phyloP scores from a whole-genome alignment of 2,113 vertebrate species.

The Eulemur rufifrons region DNA sequence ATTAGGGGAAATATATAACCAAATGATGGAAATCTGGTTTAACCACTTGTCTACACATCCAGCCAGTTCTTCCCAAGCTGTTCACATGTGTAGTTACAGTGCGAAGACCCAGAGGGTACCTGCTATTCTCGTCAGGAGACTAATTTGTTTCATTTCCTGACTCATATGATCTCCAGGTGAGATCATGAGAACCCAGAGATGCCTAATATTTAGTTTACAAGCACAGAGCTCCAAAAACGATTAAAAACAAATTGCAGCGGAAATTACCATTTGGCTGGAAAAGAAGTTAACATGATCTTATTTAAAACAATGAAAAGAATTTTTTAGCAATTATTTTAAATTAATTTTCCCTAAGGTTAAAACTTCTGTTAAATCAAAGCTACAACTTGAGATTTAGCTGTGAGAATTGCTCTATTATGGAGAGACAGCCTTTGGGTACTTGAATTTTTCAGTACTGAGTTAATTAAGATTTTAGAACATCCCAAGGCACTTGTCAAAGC shows the following conservation, averaged over 20 bases:
- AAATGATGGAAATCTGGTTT: background rate
- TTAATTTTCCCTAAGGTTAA: constrained; percentile 41
- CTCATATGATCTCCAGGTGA: background rate
- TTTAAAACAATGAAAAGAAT: constrained; percentile 29
- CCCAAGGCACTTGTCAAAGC: background rate
- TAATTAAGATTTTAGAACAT: background rate
- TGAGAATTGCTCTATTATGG: background rate
- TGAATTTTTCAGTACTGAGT: background rate
- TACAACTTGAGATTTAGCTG: background rate
- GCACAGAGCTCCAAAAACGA: background rate
- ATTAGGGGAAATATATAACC: background rate
- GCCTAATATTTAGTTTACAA: constrained; percentile 40
- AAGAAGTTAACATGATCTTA: constrained; percentile 41
- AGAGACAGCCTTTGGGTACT: background rate
- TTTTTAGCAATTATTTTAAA: constrained; percentile 40
- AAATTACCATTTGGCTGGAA: constrained; percentile 43
- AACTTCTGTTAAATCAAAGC: constrained; percentile 8
- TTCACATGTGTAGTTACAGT: background rate
- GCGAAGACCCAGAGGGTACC: background rate
- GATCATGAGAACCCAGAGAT: constrained; percentile 24
- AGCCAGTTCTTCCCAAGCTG: background rate
- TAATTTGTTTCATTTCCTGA: constrained; percentile 54
- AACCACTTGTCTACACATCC: background rate
- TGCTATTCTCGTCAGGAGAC: constrained; percentile 5
- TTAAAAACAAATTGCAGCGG: background rate